phyloP scores from a whole-genome alignment of 2,888 invertebrate genomes.

The Diaprepes abbreviatus region DNA sequence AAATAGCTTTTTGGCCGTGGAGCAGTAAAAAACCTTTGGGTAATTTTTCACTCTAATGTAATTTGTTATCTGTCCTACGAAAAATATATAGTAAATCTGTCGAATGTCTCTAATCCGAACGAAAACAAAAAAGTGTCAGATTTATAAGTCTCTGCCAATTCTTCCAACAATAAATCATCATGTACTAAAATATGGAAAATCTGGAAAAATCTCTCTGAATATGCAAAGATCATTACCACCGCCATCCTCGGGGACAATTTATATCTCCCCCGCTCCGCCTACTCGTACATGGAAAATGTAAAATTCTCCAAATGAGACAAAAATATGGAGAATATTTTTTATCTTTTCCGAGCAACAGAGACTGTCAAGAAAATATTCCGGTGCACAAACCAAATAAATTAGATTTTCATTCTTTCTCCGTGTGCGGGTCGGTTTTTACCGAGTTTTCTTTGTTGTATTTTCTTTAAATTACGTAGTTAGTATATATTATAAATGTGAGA shows the following conservation, averaged over 20 bases:
- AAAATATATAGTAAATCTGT: too few species aligned
- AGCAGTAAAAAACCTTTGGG: too few species aligned
- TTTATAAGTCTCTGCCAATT: not conserved
- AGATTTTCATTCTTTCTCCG: conserved; percentile 10
- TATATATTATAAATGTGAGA: not conserved
- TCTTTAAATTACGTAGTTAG: conserved; percentile 3
- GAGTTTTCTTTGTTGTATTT: not conserved
- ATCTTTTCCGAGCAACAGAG: conserved; percentile 3
- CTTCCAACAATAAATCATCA: not conserved
- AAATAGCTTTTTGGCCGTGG: too few species aligned
- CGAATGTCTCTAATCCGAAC: not conserved
- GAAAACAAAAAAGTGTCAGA: not conserved
- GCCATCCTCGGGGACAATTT: not conserved
- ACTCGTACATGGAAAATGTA: not conserved
- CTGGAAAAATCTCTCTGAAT: not conserved
- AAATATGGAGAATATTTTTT: conserved; percentile 13
- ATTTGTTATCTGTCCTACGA: too few species aligned
- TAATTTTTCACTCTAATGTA: too few species aligned
- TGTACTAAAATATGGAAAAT: not conserved
- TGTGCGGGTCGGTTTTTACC: not conserved
- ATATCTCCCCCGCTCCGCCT: not conserved
- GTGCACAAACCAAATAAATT: conserved; percentile 15
- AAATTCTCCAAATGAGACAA: conserved; percentile 2
- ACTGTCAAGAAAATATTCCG: conserved; percentile 8
- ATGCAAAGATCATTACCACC: conserved; percentile 15